Conservation (phyloP, 2,113 vertebrate species). For the Caretta caretta region DNA sequence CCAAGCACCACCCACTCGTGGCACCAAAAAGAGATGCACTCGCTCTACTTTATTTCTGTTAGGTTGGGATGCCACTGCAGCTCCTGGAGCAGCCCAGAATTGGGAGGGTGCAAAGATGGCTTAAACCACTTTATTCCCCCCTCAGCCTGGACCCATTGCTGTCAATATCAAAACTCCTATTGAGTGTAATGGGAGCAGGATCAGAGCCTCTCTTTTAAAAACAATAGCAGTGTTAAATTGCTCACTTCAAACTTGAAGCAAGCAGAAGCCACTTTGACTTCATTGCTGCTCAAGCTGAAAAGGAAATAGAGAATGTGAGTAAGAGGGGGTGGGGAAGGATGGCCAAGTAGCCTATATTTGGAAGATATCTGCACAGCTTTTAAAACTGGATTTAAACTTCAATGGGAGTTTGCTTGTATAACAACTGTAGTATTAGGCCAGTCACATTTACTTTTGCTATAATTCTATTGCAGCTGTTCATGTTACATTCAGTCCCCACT, state of each 20-base stretch:
- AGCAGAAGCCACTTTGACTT: background rate
- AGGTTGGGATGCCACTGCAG: background rate
- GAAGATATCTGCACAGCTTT: background rate
- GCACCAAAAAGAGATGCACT: background rate
- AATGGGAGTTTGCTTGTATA: accelerated
- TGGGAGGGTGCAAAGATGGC: background rate
- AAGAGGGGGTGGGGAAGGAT: background rate
- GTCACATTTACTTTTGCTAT: background rate
- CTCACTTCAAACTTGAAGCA: background rate
- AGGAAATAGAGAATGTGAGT: background rate
- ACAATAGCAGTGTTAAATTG: accelerated
- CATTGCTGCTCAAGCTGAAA: accelerated
- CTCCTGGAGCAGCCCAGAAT: background rate
- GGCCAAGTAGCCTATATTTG: background rate
- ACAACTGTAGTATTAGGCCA: background rate
- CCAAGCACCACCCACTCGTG: background rate
- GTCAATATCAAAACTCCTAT: background rate
- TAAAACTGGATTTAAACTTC: background rate
- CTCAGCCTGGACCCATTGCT: background rate
- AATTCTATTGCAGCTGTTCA: background rate
- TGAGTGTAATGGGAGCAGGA: background rate
- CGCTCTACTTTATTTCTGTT: background rate
- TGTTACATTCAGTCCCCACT: background rate
- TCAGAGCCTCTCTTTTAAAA: background rate
- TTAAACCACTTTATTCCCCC: background rate